These are phyloP conservation scores for Trachelipus rathkii DNA, from an alignment of 1,140 invertebrate genomes.

Conservation along the genomic window DNA sequence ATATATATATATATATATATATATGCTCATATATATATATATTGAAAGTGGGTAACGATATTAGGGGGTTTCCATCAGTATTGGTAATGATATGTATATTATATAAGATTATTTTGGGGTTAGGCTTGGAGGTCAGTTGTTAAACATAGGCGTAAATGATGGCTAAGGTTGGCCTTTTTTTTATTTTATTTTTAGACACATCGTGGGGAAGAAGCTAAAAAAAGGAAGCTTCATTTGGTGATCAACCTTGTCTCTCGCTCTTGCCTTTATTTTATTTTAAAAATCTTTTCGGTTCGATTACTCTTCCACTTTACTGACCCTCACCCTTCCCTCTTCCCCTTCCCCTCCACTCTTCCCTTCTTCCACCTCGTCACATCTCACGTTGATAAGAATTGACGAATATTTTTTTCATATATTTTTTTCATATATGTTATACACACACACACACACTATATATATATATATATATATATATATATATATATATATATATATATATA, in stretches of 20 bases:
- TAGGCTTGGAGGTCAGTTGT: no score
- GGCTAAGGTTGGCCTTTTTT: no score
- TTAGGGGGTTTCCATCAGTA: no score
- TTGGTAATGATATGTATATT: no score
- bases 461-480: background rate
- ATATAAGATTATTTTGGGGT: no score
- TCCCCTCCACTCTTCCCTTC: background rate
- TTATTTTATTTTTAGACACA: no score
- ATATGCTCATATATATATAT: no score
- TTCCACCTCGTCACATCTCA: background rate
- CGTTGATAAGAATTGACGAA: background rate
- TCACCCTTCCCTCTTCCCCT: background rate
- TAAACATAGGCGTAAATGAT: no score
- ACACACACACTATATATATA: background rate
- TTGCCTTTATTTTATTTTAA: no score
- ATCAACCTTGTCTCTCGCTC: background rate
- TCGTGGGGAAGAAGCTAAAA: background rate
- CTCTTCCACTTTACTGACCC: background rate
- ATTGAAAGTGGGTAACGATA: no score
- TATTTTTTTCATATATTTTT: background rate
- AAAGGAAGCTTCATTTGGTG: background rate
- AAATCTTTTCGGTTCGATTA: background rate
- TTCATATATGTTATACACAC: background rate
- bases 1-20: constrained; percentile 13
- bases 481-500: background rate